phyloP scores from a whole-genome alignment of 2,113 vertebrate genomes.

The Pachypanchax playfairii region DNA sequence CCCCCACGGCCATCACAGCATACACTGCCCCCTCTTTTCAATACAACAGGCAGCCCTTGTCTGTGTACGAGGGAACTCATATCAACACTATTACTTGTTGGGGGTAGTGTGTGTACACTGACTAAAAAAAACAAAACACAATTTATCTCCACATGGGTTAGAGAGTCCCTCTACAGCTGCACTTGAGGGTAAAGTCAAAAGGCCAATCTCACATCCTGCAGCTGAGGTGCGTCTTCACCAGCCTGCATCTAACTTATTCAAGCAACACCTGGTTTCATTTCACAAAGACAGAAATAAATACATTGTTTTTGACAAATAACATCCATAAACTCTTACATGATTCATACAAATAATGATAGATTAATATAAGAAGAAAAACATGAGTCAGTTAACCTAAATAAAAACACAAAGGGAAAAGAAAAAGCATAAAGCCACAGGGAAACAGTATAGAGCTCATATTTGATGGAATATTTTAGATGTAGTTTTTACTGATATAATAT shows the following conservation, averaged over 20 bases:
- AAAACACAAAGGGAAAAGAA: too few relatives aligned
- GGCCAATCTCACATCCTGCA: conserved; percentile 14
- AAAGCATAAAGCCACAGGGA: too few relatives aligned
- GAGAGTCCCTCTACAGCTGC: conserved; percentile 18
- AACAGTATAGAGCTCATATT: too few relatives aligned
- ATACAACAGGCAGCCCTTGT: conserved; percentile 53
- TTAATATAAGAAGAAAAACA: too few relatives aligned
- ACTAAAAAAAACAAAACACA: conserved; percentile 59
- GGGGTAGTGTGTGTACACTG: conserved; percentile 37
- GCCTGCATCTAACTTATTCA: not conserved
- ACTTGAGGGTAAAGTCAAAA: conserved; percentile 45
- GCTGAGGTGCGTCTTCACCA: conserved; percentile 23
- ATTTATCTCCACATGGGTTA: conserved; percentile 61
- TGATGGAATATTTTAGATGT: too few relatives aligned
- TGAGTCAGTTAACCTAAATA: too few relatives aligned
- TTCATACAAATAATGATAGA: too few relatives aligned
- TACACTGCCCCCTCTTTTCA: conserved; percentile 43
- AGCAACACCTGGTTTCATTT: conserved; percentile 3
- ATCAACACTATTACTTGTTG: conserved; percentile 61
- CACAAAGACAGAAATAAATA: not conserved
- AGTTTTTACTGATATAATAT: too few relatives aligned
- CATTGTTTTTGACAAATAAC: not conserved
- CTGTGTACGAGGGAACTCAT: conserved; percentile 51
- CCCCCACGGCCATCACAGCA: conserved; percentile 48
- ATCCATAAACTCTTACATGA: too few relatives aligned